A percentile compares a stretch with the other conserved stretches of the same genome.
These are phyloP conservation scores for Syngnathus floridae DNA, from an alignment of 2,113 vertebrate genomes.

Conservation along the genomic window DNA sequence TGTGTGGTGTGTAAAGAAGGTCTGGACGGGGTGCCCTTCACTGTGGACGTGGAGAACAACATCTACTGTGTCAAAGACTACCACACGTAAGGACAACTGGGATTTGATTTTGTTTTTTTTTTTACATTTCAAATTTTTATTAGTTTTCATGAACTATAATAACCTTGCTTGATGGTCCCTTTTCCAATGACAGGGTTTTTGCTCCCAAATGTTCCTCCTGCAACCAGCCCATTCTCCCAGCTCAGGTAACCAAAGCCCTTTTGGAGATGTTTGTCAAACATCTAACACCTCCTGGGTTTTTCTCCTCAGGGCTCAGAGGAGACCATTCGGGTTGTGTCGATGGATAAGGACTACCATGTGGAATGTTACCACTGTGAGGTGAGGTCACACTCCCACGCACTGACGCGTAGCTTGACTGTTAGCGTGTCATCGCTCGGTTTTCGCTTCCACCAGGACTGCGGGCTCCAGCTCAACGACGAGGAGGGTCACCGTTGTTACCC, in stretches of 20 bases:
- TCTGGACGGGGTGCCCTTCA: conserved; percentile 95
- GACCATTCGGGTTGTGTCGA: conserved; percentile 94
- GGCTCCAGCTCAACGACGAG: conserved; percentile 91
- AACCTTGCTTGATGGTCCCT: conserved; percentile 2
- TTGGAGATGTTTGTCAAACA: neutral
- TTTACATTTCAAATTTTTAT: neutral
- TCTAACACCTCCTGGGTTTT: conserved; percentile 10
- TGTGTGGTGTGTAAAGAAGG: conserved; percentile 94
- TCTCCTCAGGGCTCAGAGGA: conserved; percentile 86
- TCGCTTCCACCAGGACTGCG: conserved; percentile 77
- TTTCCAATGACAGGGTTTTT: conserved; percentile 78
- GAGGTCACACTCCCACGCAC: conserved; percentile 32
- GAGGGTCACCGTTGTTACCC: conserved; percentile 96
- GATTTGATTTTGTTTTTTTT: no score
- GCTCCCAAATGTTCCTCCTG: conserved; percentile 97
- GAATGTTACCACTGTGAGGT: conserved; percentile 99
- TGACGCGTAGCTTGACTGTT: neutral
- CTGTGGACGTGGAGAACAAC: conserved; percentile 93
- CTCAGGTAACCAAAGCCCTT: conserved; percentile 74
- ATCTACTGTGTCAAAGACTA: conserved; percentile 99
- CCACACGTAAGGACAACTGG: conserved; percentile 80
- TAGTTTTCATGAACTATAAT: neutral
- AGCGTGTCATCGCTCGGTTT: neutral
- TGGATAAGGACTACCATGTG: conserved; percentile 98
- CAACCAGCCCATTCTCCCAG: conserved; percentile 92